Conservation (phyloP, 92 coral and sea anemone species). For the Ricordea florida region DNA sequence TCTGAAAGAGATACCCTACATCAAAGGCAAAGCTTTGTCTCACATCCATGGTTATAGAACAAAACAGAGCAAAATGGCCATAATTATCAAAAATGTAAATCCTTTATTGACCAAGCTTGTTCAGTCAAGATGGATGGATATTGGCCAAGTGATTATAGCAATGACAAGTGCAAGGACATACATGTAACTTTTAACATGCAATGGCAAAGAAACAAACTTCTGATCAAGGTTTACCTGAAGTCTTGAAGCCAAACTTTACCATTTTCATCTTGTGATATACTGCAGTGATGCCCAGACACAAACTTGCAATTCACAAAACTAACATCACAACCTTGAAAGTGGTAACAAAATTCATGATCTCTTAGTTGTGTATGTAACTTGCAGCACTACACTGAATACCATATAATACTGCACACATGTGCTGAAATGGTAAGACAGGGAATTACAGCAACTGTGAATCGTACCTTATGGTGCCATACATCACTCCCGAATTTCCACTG, state of each 20-base stretch:
- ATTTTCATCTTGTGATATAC: slow-evolving; percentile 56
- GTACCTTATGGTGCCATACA: too few species aligned
- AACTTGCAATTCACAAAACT: slow-evolving; percentile 65
- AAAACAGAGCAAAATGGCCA: not conserved
- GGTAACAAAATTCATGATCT: not conserved
- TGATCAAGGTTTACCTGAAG: slow-evolving; percentile 58
- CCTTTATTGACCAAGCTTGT: too few species aligned
- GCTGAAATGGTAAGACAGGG: not conserved
- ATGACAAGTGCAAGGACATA: too few species aligned
- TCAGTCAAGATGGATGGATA: not conserved
- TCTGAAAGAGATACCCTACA: too few species aligned
- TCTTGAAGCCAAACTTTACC: slow-evolving; percentile 87
- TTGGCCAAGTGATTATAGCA: too few species aligned
- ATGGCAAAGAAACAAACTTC: too few species aligned
- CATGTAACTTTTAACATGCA: too few species aligned
- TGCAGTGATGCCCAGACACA: slow-evolving; percentile 80
- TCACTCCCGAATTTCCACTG: too few species aligned
- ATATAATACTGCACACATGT: not conserved
- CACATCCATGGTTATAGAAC: too few species aligned
- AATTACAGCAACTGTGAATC: too few species aligned
- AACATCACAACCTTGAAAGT: slow-evolving; percentile 74
- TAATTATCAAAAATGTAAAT: not conserved
- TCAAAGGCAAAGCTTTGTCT: too few species aligned
- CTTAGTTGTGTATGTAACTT: not conserved
- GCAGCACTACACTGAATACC: not conserved